Conservation (phyloP, 2,113 vertebrate genomes). For the Alligator mississippiensis region DNA sequence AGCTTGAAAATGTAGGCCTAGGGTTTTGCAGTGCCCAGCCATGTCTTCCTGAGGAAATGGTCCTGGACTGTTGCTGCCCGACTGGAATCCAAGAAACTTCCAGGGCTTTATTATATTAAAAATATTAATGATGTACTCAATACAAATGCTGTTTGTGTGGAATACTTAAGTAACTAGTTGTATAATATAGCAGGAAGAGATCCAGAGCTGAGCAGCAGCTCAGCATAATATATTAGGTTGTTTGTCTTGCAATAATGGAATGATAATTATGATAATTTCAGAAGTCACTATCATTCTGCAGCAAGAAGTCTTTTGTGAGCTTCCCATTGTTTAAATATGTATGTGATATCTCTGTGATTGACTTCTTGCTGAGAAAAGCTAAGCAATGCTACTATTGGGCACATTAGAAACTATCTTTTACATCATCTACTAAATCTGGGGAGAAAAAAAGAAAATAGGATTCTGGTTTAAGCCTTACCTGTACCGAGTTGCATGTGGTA, state of each 20-base stretch:
- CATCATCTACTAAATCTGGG: constrained; percentile 24
- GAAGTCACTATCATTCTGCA: constrained; percentile 71
- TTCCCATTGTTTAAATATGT: constrained; percentile 75
- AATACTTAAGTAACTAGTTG: constrained; percentile 64
- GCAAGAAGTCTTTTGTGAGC: constrained; percentile 72
- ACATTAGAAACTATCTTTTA: constrained; percentile 46
- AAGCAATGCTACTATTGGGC: constrained; percentile 51
- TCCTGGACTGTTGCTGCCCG: constrained; percentile 20
- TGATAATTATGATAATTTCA: constrained; percentile 78
- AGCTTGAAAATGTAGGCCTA: neutral
- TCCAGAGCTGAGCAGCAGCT: constrained; percentile 63
- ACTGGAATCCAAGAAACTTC: constrained; percentile 45
- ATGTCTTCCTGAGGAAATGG: constrained; percentile 7
- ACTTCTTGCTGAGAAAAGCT: constrained; percentile 74
- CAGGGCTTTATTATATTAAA: constrained; percentile 60
- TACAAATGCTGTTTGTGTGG: constrained; percentile 54
- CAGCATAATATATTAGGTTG: constrained; percentile 60
- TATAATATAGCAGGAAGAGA: constrained; percentile 69
- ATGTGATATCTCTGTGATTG: constrained; percentile 69
- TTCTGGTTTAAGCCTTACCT: neutral
- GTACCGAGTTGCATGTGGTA: constrained; percentile 4
- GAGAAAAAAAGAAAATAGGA: neutral
- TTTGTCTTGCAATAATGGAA: constrained; percentile 71
- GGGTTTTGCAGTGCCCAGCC: neutral
- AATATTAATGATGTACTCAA: constrained; percentile 70